Evolutionary conservation across 2,888 invertebrate species (phyloP), one percentile per base, ranked within the genome.

Genomic region (Hyposoter didymator): DNA sequence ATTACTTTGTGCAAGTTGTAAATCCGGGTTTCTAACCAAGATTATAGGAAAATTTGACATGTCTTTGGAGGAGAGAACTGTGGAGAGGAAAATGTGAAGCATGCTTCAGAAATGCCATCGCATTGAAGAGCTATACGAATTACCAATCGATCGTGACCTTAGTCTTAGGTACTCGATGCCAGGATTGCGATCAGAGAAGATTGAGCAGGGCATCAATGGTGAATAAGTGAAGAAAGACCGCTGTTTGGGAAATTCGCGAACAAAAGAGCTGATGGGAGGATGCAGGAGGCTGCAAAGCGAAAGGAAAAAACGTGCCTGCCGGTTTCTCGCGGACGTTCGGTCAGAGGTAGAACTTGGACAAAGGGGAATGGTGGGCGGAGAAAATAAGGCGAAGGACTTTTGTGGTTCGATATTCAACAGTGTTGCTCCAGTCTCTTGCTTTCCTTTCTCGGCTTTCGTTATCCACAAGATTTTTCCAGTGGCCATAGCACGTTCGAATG

Each of bases 381-480:
- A 64, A 70, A 74, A 47, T 19, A 76, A 74, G 75, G 78, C 84
- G 78, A 74, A 78, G 78, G 78, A 84, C 84, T 84, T 82, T 84
- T 74, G 78, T 78, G 59, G 69, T 75, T 62, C 69, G 84, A 84
- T 74, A 70, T 84, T 84, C 79, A 47, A 70, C 75, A 59, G 66
- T 35, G 78, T 28, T 72, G 59, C 72, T 19, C 59, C 47, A 28
- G 22, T 55, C 64, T 75, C 66, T 78, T 59, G 47, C 10, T 55
- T 22, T 81, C 73, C 45, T 45, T 62, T 17, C 55, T 62, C 28
- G 47, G 32, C 35, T 47, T 64, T 64, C 64, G 28, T 79, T 73
- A 64, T 64, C 64, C 62, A 19, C 49, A 55, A 79, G 39, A 72
- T 64, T 39, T 49, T 67, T 22, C 17, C 72, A 35, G 28, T 19